Conservation (phyloP, 2,113 vertebrate species). For the Mormyrus lacerda region DNA sequence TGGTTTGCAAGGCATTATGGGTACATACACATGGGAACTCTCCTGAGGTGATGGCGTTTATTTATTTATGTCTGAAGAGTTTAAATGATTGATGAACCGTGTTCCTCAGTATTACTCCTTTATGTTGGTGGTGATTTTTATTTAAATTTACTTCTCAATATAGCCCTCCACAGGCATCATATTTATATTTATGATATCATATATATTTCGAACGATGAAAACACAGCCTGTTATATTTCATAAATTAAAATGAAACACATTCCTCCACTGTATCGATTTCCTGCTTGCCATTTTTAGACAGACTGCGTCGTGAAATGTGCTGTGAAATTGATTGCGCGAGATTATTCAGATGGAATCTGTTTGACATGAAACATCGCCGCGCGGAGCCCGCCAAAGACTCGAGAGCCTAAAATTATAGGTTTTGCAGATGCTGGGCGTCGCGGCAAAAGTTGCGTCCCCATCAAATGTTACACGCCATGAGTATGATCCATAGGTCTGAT, state of each 20-base stretch:
- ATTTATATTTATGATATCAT: neutral
- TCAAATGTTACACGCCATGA: neutral
- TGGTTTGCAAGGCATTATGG: neutral
- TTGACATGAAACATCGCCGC: neutral
- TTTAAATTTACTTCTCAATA: neutral
- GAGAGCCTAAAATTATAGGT: neutral
- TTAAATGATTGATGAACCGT: conserved; percentile 1
- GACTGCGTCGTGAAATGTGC: neutral
- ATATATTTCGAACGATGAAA: neutral
- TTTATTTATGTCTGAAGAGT: conserved; percentile 3
- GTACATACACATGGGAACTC: neutral
- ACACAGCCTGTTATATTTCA: neutral
- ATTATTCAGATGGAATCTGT: neutral
- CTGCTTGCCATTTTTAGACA: neutral
- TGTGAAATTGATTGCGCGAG: conserved; percentile 1
- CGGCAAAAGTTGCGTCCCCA: neutral
- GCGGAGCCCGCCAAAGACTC: neutral
- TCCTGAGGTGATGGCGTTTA: neutral
- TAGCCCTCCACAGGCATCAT: neutral
- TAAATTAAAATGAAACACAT: neutral
- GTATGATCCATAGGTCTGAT: neutral
- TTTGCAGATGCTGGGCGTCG: neutral
- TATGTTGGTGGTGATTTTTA: neutral
- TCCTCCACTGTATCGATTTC: neutral
- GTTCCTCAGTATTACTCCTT: neutral